Evolutionary conservation across 2,888 invertebrate species (phyloP), one percentile per base, ranked within the genome.

Genomic region (Eudasyphora cyanicolor): DNA sequence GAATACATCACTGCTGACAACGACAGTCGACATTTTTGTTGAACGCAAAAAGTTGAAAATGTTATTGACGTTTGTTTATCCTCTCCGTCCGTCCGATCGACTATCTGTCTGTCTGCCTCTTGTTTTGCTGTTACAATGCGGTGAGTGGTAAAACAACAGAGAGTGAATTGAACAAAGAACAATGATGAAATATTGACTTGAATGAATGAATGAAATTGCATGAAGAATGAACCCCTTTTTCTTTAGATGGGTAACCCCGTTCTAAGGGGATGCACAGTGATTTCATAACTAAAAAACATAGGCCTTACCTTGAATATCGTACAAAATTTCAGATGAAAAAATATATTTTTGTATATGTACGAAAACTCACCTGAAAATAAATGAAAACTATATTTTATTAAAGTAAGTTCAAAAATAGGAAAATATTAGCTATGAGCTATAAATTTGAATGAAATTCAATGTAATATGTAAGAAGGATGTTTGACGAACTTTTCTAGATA

Each of bases 11-110:
- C 62, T 70, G 67, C 79, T 51, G 75, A 79, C n/a, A n/a, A n/a
- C 75, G 78, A 79, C 84, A 76, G 80, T 81, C 76, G 78, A 78
- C 78, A 76, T 84, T 77, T 62, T 17, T 12, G 84, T 80, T 70
- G 80, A 24, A 3, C 17, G n/a, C n/a, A n/a, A n/a, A n/a, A n/a
- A n/a, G n/a, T n/a, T n/a, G n/a, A n/a, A n/a, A n/a, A 19, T 14
- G 6, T 8, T 67, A 67, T 67, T 67, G 67, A 67, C 67, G 21
- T 21, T 14, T 67, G 35, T 21, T 38, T 64, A 38, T 4, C 29
- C 2, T 60, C 10, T 5, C 21, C 6, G 24, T 7, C 54, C 10
- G 5, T 54, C 21, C 2, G 6, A 21, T 6, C 12, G 54, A n/a
- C 54, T 70, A 38, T 79, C 24, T 24, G 10, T 0, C 42, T 74